Evolutionary conservation across 2,888 invertebrate genomes (phyloP).

Genomic region (Lamellibrachia satsuma): DNA sequence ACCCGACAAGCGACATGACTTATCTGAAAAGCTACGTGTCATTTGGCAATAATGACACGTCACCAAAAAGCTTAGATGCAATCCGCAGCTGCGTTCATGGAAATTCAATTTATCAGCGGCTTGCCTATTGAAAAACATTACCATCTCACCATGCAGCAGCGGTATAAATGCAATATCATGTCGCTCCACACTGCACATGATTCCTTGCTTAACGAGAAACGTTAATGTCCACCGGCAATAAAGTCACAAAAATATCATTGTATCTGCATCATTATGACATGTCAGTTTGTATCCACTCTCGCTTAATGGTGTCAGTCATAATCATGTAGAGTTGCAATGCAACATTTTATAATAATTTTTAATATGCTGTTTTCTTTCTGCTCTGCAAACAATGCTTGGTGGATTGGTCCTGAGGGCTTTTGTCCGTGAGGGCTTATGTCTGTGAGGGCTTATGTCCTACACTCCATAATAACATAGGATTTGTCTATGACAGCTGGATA

Average conservation of each 20-base stretch:
- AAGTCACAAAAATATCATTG: not conserved
- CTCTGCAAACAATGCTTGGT: not conserved
- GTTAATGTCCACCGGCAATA: not conserved
- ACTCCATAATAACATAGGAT: not conserved
- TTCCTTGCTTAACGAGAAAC: not conserved
- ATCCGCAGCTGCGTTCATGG: constrained; percentile 17
- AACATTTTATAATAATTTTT: not conserved
- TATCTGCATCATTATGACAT: not conserved
- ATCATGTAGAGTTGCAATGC: not conserved
- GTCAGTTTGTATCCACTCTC: not conserved
- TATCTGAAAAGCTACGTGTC: constrained; percentile 17
- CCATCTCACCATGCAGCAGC: not conserved
- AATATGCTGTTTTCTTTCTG: not conserved
- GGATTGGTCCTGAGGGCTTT: not conserved
- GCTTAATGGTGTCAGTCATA: not conserved
- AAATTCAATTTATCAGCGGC: constrained; percentile 4
- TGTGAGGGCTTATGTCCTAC: too few species aligned
- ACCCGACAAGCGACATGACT: not conserved
- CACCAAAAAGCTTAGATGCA: not conserved
- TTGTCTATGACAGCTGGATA: not conserved
- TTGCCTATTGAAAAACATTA: not conserved
- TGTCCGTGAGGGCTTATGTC: too few species aligned
- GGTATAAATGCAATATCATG: not conserved
- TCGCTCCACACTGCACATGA: not conserved
- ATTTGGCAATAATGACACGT: constrained; percentile 17